Conservation (phyloP, 2,888 invertebrate species). For the Eupithecia dodoneata region DNA sequence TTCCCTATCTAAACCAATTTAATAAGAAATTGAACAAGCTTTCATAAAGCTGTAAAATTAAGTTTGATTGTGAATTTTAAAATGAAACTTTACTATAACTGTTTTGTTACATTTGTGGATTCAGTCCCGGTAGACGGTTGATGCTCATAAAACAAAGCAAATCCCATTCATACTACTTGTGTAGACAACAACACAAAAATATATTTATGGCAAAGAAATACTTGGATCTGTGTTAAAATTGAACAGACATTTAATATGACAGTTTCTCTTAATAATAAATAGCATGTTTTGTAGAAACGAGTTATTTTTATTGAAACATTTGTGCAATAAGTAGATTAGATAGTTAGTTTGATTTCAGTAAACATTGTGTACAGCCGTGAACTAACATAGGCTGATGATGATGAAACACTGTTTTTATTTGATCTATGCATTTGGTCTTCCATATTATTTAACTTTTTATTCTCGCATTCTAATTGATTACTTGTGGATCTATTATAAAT, state of each 20-base stretch:
- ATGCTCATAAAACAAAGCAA: not conserved
- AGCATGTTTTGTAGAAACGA: not conserved
- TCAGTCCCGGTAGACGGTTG: not conserved
- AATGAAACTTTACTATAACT: not conserved
- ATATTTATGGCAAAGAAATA: conserved; percentile 7
- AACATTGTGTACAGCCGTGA: conserved; percentile 19
- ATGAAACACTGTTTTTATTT: conserved; percentile 21
- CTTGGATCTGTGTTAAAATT: not conserved
- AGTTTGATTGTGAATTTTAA: not conserved
- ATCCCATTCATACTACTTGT: not conserved
- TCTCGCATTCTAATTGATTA: not conserved
- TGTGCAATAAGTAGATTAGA: conserved; percentile 53
- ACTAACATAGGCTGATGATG: no score
- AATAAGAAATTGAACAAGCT: not conserved
- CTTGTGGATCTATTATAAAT: not conserved
- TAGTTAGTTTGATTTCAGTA: conserved; percentile 36
- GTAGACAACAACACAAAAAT: not conserved
- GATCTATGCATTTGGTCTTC: conserved; percentile 56
- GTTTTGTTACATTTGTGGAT: not conserved
- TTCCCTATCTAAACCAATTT: not conserved
- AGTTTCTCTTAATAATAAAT: conserved; percentile 2
- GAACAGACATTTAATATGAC: not conserved
- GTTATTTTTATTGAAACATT: conserved; percentile 12
- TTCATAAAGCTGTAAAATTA: not conserved
- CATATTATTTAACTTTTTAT: conserved; percentile 37